phyloP scores from a whole-genome alignment of 2,888 invertebrate species.

The Hofmannophila pseudospretella region DNA sequence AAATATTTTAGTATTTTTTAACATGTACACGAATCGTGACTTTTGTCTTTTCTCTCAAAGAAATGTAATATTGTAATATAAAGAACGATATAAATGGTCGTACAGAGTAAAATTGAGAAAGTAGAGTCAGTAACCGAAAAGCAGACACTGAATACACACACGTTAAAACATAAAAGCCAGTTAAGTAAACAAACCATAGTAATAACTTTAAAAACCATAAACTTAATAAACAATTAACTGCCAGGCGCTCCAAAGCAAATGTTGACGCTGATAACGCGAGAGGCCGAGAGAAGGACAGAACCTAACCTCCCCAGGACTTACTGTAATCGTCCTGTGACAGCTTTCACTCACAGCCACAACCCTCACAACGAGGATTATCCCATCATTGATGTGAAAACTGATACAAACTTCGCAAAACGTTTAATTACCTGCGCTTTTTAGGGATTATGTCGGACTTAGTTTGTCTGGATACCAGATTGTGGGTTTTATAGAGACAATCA shows the following conservation, averaged over 20 bases:
- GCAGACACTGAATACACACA: too few relatives aligned
- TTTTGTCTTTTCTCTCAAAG: too few relatives aligned
- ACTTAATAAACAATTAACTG: neutral
- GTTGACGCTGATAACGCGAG: constrained; percentile 5
- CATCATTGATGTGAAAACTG: constrained; percentile 58
- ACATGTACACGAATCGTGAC: too few relatives aligned
- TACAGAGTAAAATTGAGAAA: too few relatives aligned
- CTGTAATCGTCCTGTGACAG: constrained; percentile 49
- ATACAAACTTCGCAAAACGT: constrained; percentile 37
- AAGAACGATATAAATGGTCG: too few relatives aligned
- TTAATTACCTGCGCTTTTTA: constrained; percentile 43
- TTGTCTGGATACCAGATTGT: constrained; percentile 1
- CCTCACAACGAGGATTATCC: constrained; percentile 34
- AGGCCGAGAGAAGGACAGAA: constrained; percentile 21
- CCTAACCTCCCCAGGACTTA: constrained; percentile 39
- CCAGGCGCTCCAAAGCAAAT: constrained; percentile 5
- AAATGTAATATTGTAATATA: too few relatives aligned
- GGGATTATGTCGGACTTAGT: constrained; percentile 12
- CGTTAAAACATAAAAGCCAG: too few relatives aligned
- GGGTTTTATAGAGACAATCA: too few relatives aligned
- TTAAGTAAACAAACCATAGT: too few relatives aligned
- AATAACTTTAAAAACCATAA: too few relatives aligned
- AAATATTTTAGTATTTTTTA: constrained; percentile 28
- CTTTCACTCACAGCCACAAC: constrained; percentile 36
- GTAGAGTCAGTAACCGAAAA: too few relatives aligned